phyloP scores from a whole-genome alignment of 1,140 invertebrate genomes.

The Brachionus sp. region DNA sequence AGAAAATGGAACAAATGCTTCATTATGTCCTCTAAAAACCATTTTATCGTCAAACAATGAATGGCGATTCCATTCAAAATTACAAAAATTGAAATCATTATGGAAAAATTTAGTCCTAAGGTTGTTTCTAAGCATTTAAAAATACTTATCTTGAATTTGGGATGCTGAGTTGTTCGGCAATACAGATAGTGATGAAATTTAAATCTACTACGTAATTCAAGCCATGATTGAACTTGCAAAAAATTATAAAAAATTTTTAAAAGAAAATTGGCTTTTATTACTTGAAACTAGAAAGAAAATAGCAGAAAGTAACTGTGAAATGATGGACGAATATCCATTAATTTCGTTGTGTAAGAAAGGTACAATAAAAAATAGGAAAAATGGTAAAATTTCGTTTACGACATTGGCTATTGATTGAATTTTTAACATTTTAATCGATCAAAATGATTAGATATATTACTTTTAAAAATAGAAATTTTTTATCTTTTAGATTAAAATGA shows the following conservation, averaged over 20 bases:
- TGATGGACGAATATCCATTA: background rate
- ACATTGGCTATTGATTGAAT: background rate
- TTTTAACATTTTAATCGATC: background rate
- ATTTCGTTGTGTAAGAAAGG: background rate
- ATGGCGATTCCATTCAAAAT: background rate
- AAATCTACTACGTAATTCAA: background rate
- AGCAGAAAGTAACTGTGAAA: background rate
- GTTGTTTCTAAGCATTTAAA: background rate
- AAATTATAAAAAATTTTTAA: background rate
- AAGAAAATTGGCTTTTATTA: background rate
- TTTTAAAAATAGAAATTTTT: background rate
- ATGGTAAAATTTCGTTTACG: background rate
- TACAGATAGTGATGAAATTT: background rate
- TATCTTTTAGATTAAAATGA: background rate
- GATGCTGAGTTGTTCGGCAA: background rate
- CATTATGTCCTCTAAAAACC: background rate
- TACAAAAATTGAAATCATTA: background rate
- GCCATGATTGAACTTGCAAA: background rate
- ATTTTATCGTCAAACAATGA: background rate
- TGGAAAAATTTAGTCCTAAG: background rate
- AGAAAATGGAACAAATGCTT: constrained; percentile 24
- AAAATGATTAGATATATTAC: background rate
- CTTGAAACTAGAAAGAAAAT: constrained; percentile 1
- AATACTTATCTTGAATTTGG: background rate
- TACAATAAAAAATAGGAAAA: background rate